Percentiles rank a stretch among this genome's conserved stretches.
These are phyloP conservation scores for Brachionus rubens DNA, from an alignment of 1,140 invertebrate genomes.

Conservation along the genomic window DNA sequence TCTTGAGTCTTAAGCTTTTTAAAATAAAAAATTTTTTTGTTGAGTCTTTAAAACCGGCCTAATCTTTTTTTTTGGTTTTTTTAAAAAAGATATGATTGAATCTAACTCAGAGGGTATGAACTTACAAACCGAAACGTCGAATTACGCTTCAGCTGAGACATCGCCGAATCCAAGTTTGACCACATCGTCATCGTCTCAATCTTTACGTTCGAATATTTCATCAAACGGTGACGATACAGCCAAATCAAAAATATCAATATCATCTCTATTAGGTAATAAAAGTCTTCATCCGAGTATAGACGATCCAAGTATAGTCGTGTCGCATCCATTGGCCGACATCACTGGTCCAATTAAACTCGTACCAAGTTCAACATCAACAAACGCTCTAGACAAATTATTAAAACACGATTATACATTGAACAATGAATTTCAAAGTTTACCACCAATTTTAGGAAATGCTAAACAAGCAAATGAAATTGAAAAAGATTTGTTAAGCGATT, in stretches of 20 bases:
- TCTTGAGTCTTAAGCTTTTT: too few relatives aligned
- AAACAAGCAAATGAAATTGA: background rate
- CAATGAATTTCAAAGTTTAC: slow-evolving; percentile 5
- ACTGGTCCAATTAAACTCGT: background rate
- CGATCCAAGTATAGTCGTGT: background rate
- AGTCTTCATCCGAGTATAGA: background rate
- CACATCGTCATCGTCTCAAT: background rate
- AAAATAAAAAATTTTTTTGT: too few relatives aligned
- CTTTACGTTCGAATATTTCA: background rate
- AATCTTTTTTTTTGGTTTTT: background rate
- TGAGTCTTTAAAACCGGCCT: slow-evolving; percentile 6
- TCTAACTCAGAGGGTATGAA: slow-evolving; percentile 2
- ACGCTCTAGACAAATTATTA: slow-evolving; percentile 22
- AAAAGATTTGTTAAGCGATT: slow-evolving; percentile 1
- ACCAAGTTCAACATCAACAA: background rate
- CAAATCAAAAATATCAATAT: background rate
- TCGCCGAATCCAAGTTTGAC: background rate
- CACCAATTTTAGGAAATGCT: background rate
- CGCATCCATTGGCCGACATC: background rate
- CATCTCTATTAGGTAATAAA: slow-evolving; percentile 26
- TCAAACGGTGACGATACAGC: background rate
- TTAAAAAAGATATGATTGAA: slow-evolving; percentile 13
- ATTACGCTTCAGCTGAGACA: slow-evolving; percentile 1
- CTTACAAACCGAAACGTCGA: slow-evolving; percentile 1
- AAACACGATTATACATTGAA: background rate